Evolutionary conservation across 2,113 vertebrate genomes (phyloP).

Genomic region (Psittacara wagleri): DNA sequence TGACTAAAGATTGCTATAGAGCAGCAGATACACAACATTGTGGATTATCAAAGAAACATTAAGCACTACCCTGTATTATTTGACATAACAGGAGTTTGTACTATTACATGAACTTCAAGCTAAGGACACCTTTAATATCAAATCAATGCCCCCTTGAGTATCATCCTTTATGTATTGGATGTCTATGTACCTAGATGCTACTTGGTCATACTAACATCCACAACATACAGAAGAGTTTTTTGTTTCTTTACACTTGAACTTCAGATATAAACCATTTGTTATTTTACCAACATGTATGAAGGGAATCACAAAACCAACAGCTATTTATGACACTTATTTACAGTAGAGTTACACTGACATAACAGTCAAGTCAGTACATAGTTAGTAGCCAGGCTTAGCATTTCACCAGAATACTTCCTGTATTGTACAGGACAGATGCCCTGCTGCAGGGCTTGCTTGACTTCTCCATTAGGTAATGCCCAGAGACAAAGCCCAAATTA

Average conservation of each 20-base stretch:
- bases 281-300: background rate
- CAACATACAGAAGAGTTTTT: background rate
- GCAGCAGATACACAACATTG: background rate
- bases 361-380: background rate
- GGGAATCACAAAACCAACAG: background rate
- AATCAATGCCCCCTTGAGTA: background rate
- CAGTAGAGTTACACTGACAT: rapidly evolving
- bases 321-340: background rate
- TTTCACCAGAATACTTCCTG: background rate
- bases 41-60: background rate
- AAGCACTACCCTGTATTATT: background rate
- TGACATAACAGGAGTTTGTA: background rate
- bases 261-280: background rate
- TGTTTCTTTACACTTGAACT: background rate
- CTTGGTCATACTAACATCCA: background rate
- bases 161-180: background rate
- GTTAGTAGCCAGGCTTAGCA: background rate
- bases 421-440: background rate
- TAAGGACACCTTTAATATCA: background rate
- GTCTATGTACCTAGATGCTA: background rate
- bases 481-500: background rate
- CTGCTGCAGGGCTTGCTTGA: background rate
- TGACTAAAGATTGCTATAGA: background rate
- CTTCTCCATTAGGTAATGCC: background rate
- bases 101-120: background rate